Conservation (phyloP, 2,113 vertebrate genomes). For the Typhlomys cinereus region DNA sequence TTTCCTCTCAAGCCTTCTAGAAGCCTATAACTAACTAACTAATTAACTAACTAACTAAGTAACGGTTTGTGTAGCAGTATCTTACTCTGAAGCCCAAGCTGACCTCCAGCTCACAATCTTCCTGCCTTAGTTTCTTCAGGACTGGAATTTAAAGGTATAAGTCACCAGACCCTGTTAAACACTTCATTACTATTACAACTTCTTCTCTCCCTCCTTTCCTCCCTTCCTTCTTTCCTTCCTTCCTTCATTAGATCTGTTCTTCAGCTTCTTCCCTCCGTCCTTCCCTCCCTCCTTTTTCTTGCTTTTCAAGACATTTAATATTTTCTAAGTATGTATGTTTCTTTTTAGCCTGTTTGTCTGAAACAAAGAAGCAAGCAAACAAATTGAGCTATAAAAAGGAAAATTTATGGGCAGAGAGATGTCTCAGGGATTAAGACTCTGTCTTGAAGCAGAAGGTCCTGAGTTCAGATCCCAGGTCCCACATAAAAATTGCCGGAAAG, state of each 20-base stretch:
- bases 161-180: neutral
- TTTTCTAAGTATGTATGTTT: neutral
- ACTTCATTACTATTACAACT: neutral
- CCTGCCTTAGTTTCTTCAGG: neutral
- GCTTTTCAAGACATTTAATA: neutral
- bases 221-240: too few relatives aligned
- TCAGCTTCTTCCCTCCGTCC: too few relatives aligned
- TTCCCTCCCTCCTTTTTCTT: neutral
- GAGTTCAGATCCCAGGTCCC: too few relatives aligned
- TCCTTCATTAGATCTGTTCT: neutral
- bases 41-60: too few relatives aligned
- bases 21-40: too few relatives aligned
- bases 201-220: too few relatives aligned
- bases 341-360: neutral
- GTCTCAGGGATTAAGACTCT: too few relatives aligned
- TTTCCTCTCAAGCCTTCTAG: neutral
- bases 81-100: neutral
- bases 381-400: neutral
- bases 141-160: neutral
- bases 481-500: too few relatives aligned
- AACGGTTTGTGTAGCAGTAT: neutral
- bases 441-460: too few relatives aligned
- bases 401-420: neutral
- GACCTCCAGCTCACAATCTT: neutral
- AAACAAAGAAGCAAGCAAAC: constrained; percentile 38